Evolutionary conservation across 2,888 invertebrate species (phyloP).

Genomic region (Idaea dimidiata): DNA sequence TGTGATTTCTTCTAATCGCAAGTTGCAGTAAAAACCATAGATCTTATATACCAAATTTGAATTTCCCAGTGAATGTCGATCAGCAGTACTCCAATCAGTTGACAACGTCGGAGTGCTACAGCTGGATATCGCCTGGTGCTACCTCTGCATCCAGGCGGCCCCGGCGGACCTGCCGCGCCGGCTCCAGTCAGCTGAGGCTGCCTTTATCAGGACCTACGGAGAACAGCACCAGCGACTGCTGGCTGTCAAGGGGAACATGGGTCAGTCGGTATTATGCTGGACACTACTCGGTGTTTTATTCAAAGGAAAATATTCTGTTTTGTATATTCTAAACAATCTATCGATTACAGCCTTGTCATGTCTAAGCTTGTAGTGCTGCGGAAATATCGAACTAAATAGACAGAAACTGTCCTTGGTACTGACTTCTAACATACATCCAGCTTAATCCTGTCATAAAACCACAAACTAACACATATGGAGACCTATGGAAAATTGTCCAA

Average conservation of each 20-base stretch:
- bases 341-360: too few relatives aligned
- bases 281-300: neutral
- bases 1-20: too few relatives aligned
- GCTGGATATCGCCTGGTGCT: conserved; percentile 95
- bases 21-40: too few relatives aligned
- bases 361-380: conserved; percentile 90
- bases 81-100: conserved; percentile 84
- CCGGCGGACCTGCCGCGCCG: conserved; percentile 84
- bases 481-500: neutral
- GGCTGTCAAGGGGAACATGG: conserved; percentile 61
- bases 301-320: too few relatives aligned
- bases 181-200: conserved; percentile 84
- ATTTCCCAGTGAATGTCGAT: conserved; percentile 83
- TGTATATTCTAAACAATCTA: too few relatives aligned
- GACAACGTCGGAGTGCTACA: conserved; percentile 92
- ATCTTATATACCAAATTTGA: too few relatives aligned
- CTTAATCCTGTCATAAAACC: too few relatives aligned
- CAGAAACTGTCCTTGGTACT: too few relatives aligned
- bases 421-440: too few relatives aligned
- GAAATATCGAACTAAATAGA: conserved; percentile 13
- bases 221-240: conserved; percentile 52
- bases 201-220: conserved; percentile 82
- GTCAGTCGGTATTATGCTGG: conserved; percentile 32
- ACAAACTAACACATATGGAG: neutral
- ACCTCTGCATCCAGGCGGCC: conserved; percentile 85